phyloP scores from a whole-genome alignment of 2,888 invertebrate genomes.

The Thera obeliscata region DNA sequence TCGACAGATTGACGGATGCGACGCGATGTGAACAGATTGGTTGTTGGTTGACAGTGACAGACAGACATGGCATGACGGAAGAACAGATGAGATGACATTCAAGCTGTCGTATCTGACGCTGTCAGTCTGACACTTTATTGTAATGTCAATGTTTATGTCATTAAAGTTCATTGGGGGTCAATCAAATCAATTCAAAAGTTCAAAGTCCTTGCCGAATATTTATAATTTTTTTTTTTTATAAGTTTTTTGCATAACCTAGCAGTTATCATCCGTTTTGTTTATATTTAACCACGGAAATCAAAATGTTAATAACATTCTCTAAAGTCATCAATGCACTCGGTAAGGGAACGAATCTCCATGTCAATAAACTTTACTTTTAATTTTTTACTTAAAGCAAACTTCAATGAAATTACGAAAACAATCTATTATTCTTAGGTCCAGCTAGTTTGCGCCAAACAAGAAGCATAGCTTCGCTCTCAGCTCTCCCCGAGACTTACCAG shows the following conservation, averaged over 20 bases:
- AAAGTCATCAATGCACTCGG: conserved; percentile 60
- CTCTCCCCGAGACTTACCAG: conserved; percentile 94
- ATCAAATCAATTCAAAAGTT: no score
- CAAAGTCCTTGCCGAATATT: background rate
- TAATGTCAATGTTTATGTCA: no score
- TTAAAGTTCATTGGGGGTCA: no score
- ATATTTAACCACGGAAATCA: conserved; percentile 20
- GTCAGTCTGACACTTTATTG: no score
- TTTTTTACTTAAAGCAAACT: no score
- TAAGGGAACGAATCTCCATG: conserved; percentile 44
- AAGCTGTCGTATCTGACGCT: no score
- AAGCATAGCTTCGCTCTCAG: conserved; percentile 87
- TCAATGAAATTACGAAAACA: conserved; percentile 10
- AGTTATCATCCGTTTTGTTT: background rate
- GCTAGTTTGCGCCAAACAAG: conserved; percentile 65
- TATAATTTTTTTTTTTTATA: background rate
- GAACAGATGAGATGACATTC: no score
- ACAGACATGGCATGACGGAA: background rate
- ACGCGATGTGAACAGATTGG: background rate
- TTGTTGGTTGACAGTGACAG: no score
- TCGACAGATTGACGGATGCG: conserved; percentile 6
- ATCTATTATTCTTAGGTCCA: conserved; percentile 50
- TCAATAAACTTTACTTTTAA: background rate
- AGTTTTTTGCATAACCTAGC: background rate
- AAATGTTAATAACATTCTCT: conserved; percentile 60